Base-by-base conservation (phyloP, 2,888 invertebrate genomes). In the Ecliptopera silaceata region DNA sequence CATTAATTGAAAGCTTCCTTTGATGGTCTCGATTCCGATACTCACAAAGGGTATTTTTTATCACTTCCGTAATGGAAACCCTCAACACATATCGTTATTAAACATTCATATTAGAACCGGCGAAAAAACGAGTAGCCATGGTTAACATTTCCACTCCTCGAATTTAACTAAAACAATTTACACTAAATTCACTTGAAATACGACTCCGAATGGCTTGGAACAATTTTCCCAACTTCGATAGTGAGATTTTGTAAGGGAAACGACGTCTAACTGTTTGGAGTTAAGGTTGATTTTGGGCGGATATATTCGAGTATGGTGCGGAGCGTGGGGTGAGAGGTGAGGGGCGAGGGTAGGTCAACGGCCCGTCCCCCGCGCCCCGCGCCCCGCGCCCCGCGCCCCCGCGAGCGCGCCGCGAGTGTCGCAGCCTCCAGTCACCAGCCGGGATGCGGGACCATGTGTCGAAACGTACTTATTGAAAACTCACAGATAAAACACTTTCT, bases 301-400 rank as follows among this genome's bases (percentile, higher is more conserved):
- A 78, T 70, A 63, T 26, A 48, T 74, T 70, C 72, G 64, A 65
- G 68, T 65, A 66, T 61, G 61, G 69, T 65, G 69, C 60, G 71
- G 66, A 69, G 63, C 58, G 72, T 66, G 74, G 74, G 73, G 71
- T 73, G 64, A 61, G 74, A 72, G 65, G 71, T 73, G 64, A 62
- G 74, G 73, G 66, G 61, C 68, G 79, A 77, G 80, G 80, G 84
- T 70, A 86, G 86, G 86, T 86, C 86, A 85, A 76, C 77, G 84
- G 74, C 76, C 82, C 79, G 58, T 48, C 69, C 44, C 65, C 67
- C 66, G 63, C 64, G 49, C 59, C 42, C 53, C 53, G n/a, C 77
- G 84, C 74, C 76, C 82, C 79, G 58, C 45, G 69, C 44, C 65
- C 67, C 66, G 63, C 64, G 49, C 59, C 32, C 69, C 66, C 67